Percentiles rank a stretch among this genome's conserved stretches.
These are phyloP conservation scores for Albula glossodonta DNA, from an alignment of 2,113 vertebrate genomes.

Conservation along the genomic window DNA sequence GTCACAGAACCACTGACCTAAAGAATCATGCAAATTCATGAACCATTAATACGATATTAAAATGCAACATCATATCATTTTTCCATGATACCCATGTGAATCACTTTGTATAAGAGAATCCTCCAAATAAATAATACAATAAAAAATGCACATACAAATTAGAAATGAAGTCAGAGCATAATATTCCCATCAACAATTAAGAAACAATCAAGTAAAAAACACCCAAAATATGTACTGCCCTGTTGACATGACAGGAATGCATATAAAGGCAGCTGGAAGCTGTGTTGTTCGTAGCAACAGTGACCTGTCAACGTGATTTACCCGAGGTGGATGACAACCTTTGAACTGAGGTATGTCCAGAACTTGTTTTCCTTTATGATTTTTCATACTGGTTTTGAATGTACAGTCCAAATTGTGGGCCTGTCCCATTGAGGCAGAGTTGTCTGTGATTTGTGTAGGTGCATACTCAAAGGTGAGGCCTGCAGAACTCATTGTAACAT, in stretches of 20 bases:
- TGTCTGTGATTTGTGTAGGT: too few relatives aligned
- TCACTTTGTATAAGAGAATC: neutral
- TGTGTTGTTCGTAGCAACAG: neutral
- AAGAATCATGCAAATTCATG: neutral
- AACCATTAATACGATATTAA: neutral
- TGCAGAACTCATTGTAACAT: too few relatives aligned
- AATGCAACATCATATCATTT: neutral
- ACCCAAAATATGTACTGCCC: too few relatives aligned
- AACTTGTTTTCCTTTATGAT: too few relatives aligned
- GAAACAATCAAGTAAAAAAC: neutral
- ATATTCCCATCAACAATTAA: neutral
- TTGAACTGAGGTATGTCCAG: neutral
- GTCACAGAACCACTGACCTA: neutral
- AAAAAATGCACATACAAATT: neutral
- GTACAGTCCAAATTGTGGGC: too few relatives aligned
- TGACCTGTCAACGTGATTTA: neutral
- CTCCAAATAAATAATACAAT: neutral
- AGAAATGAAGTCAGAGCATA: neutral
- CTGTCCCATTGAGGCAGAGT: too few relatives aligned
- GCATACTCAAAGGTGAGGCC: too few relatives aligned
- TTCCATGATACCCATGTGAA: neutral
- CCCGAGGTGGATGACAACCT: neutral
- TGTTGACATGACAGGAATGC: neutral
- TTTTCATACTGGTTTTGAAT: too few relatives aligned
- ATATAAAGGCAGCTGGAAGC: neutral